phyloP scores from a whole-genome alignment of 2,113 vertebrate genomes.

The Paramormyrops kingsleyae region DNA sequence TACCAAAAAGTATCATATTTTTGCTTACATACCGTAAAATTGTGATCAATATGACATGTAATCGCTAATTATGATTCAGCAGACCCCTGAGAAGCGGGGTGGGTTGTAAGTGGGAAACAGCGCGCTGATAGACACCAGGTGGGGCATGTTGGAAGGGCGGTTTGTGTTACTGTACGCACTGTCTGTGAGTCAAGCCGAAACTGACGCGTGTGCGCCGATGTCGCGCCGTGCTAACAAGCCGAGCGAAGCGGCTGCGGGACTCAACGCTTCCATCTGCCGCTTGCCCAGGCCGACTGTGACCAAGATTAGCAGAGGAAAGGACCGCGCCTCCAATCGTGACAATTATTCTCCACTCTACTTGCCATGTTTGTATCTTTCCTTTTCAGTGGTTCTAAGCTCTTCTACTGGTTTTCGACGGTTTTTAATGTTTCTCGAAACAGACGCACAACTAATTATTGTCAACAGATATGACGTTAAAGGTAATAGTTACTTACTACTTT shows the following conservation, averaged over 20 bases:
- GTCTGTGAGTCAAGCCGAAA: constrained; percentile 23
- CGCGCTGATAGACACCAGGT: not conserved
- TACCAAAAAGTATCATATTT: not conserved
- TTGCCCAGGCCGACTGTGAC: not conserved
- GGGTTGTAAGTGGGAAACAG: not conserved
- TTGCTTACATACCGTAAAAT: not conserved
- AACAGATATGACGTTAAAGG: not conserved
- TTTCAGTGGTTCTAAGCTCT: constrained; percentile 6
- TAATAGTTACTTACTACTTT: not conserved
- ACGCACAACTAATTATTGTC: not conserved
- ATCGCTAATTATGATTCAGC: constrained; percentile 6
- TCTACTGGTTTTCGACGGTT: not conserved
- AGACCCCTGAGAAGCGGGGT: not conserved
- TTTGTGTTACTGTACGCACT: constrained; percentile 18
- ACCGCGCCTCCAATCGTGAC: not conserved
- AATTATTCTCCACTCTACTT: not conserved
- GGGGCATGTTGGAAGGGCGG: not conserved
- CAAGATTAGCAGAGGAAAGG: not conserved
- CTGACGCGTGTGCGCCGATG: not conserved
- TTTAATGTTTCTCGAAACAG: not conserved
- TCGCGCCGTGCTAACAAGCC: not conserved
- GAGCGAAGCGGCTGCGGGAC: not conserved
- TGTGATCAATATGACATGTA: not conserved
- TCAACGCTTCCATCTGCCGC: not conserved
- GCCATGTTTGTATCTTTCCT: not conserved